Percentiles rank a stretch among this genome's conserved stretches.
Conservation (phyloP, 2,888 invertebrate genomes). For the Lagria hirta region DNA sequence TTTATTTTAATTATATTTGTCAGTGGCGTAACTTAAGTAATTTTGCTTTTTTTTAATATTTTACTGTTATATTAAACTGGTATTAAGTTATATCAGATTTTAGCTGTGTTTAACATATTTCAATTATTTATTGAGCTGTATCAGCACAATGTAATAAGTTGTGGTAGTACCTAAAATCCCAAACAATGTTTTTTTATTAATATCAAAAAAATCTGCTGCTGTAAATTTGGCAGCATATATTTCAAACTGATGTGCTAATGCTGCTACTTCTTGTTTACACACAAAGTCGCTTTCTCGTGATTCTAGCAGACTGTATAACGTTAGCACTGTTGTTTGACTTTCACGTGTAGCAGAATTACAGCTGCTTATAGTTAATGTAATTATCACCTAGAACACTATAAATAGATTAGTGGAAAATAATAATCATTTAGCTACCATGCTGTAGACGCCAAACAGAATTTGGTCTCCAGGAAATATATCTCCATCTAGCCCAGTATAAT, state of each 20-base stretch:
- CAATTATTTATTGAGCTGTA: conserved; percentile 14
- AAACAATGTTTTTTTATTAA: conserved; percentile 12
- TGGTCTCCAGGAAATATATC: too few relatives aligned
- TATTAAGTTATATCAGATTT: too few relatives aligned
- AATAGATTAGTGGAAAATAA: neutral
- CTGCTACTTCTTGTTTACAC: conserved; percentile 13
- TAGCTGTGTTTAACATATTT: too few relatives aligned
- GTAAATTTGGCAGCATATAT: conserved; percentile 18
- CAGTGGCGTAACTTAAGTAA: too few relatives aligned
- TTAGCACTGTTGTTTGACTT: neutral
- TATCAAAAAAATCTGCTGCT: conserved; percentile 30
- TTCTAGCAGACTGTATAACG: conserved; percentile 22
- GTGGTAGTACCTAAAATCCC: conserved; percentile 8
- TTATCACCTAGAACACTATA: conserved; percentile 3
- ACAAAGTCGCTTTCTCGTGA: too few relatives aligned
- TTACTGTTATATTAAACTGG: too few relatives aligned
- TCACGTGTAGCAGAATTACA: conserved; percentile 7
- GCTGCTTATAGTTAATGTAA: conserved; percentile 1
- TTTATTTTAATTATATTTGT: too few relatives aligned
- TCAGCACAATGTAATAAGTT: conserved; percentile 10
- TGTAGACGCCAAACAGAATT: conserved; percentile 5
- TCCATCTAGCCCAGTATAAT: too few relatives aligned
- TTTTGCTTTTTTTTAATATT: too few relatives aligned
- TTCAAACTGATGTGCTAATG: conserved; percentile 14
- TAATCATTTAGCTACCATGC: conserved; percentile 4